Percentiles rank a stretch among this genome's conserved stretches.
phyloP scores from a whole-genome alignment of 2,888 invertebrate genomes.

The Ophion ellenae region DNA sequence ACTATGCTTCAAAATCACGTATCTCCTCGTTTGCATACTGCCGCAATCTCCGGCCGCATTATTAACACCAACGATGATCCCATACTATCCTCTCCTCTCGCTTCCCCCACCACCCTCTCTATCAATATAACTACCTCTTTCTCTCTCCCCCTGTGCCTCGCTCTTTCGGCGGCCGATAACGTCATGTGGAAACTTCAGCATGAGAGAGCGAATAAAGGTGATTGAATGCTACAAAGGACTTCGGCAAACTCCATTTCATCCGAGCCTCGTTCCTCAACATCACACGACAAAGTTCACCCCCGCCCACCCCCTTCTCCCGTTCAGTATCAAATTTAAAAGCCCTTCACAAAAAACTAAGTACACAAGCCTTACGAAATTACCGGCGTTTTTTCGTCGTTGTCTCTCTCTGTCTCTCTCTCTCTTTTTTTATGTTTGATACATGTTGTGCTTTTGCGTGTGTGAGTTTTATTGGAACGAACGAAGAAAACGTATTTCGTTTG shows the following conservation, averaged over 20 bases:
- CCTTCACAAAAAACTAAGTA: background rate
- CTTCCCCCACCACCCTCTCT: background rate
- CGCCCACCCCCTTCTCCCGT: background rate
- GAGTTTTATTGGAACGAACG: background rate
- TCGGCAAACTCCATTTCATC: background rate
- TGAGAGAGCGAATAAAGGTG: background rate
- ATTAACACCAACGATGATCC: slow-evolving; percentile 15
- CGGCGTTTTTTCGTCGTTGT: background rate
- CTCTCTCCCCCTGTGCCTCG: slow-evolving; percentile 11
- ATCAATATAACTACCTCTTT: no score
- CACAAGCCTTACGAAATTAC: background rate
- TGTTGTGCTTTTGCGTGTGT: no score
- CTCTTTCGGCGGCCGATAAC: background rate
- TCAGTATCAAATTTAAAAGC: background rate
- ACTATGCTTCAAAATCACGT: slow-evolving; percentile 26
- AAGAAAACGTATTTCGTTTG: background rate
- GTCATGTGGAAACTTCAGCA: background rate
- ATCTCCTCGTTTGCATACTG: slow-evolving; percentile 30
- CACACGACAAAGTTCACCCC: background rate
- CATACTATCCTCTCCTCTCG: background rate
- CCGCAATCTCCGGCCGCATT: slow-evolving; percentile 8
- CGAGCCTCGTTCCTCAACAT: background rate
- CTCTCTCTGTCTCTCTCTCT: no score
- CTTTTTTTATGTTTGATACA: no score
- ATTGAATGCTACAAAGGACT: slow-evolving; percentile 2